A percentile compares a stretch with the other conserved stretches of the same genome.
phyloP scores from a whole-genome alignment of 2,113 vertebrate species.

The Dicaeum eximium region DNA sequence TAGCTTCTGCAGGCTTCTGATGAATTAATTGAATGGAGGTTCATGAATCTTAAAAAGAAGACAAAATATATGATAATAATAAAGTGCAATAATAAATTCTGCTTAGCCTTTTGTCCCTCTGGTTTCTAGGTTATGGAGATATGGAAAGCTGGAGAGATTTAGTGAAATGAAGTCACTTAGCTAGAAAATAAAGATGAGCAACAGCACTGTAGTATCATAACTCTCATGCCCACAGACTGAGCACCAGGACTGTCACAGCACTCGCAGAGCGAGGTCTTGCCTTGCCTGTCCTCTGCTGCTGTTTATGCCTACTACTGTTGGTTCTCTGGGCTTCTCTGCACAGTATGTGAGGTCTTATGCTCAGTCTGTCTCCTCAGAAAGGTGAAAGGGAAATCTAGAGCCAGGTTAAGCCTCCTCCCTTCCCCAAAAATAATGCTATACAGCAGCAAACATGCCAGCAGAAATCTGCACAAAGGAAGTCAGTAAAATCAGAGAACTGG shows the following conservation, averaged over 20 bases:
- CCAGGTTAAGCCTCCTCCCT: not conserved
- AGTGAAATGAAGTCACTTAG: slow-evolving; percentile 36
- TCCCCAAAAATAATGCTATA: not conserved
- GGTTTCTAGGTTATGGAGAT: not conserved
- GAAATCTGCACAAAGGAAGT: not conserved
- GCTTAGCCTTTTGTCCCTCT: not conserved
- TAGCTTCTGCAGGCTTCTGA: slow-evolving; percentile 7
- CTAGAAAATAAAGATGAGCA: not conserved
- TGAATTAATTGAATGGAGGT: slow-evolving; percentile 14
- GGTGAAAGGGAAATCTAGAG: not conserved
- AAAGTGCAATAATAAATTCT: slow-evolving; percentile 16
- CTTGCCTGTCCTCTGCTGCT: not conserved
- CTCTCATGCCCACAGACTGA: not conserved
- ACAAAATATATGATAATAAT: not conserved
- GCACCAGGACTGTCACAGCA: not conserved
- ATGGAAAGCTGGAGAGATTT: not conserved
- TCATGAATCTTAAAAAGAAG: slow-evolving; percentile 35
- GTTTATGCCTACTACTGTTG: not conserved
- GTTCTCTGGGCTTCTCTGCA: not conserved
- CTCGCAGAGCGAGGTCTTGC: accelerated
- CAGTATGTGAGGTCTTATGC: no score
- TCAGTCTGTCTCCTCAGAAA: not conserved
- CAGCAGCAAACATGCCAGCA: not conserved
- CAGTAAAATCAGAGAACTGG: not conserved
- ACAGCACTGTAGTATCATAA: not conserved